Conservation (phyloP, 2,113 vertebrate genomes). For the Mirounga angustirostris region DNA sequence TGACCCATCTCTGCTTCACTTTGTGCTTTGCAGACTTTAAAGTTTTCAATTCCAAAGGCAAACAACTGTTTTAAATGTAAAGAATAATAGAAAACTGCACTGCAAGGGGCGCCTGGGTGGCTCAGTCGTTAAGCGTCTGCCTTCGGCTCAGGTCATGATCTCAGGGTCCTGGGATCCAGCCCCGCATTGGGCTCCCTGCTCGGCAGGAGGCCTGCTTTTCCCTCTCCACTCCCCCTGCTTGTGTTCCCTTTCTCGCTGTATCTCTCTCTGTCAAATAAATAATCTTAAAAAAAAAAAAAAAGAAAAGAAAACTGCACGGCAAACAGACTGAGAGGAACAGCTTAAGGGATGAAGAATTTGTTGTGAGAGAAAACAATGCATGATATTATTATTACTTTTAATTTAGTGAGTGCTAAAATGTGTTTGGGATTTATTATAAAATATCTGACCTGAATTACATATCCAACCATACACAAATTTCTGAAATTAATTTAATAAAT, state of each 20-base stretch:
- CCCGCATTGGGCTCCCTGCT: too few relatives aligned
- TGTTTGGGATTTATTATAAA: background rate
- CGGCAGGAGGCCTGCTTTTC: too few relatives aligned
- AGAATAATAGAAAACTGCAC: background rate
- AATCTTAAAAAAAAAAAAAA: too few relatives aligned
- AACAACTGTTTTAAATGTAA: background rate
- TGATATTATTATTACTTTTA: background rate
- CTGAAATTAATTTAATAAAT: background rate
- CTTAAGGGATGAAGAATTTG: background rate
- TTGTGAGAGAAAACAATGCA: background rate
- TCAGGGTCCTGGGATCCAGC: too few relatives aligned
- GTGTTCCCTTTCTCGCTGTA: too few relatives aligned
- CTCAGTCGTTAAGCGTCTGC: too few relatives aligned
- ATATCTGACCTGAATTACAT: background rate
- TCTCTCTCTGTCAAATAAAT: too few relatives aligned
- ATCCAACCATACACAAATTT: background rate
- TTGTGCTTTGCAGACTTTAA: background rate
- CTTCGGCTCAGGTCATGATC: too few relatives aligned
- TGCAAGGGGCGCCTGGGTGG: background rate
- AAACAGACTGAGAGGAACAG: background rate
- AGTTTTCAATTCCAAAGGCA: background rate
- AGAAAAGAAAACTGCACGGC: background rate
- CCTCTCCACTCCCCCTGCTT: too few relatives aligned
- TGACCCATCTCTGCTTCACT: background rate
- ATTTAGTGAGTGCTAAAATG: background rate